Evolutionary conservation across 1,140 invertebrate genomes (phyloP).

Genomic region (Aradophagus sp.): DNA sequence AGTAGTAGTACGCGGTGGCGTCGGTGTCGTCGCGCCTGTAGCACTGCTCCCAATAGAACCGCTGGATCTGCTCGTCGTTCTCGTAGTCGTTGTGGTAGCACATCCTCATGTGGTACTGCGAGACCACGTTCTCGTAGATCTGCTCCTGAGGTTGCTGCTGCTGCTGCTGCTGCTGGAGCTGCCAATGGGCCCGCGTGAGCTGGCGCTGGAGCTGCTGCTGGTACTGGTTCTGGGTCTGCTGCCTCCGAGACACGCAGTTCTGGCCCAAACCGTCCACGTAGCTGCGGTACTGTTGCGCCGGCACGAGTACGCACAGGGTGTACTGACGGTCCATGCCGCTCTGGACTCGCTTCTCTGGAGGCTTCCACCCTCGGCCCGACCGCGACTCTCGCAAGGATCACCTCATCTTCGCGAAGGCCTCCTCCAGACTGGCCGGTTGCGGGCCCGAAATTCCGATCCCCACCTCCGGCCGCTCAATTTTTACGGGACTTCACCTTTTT

Average conservation of each 20-base stretch:
- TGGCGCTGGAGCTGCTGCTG: conserved; percentile 31
- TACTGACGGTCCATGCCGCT: conserved; percentile 74
- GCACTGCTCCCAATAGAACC: conserved; percentile 74
- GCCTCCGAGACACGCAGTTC: conserved; percentile 42
- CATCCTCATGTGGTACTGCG: conserved; percentile 73
- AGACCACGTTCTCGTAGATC: conserved; percentile 72
- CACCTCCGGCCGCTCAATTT: conserved; percentile 72
- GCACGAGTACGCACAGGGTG: conserved; percentile 73
- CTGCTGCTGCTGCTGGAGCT: conserved; percentile 51
- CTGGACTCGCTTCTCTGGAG: conserved; percentile 5
- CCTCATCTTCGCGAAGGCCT: conserved; percentile 74
- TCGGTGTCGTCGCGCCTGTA: conserved; percentile 68
- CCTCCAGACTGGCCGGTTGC: conserved; percentile 72
- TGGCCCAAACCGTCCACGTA: conserved; percentile 67
- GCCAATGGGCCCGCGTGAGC: conserved; percentile 35
- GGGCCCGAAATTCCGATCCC: conserved; percentile 74
- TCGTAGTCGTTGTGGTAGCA: conserved; percentile 74
- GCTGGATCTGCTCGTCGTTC: conserved; percentile 73
- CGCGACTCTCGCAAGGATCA: conserved; percentile 58
- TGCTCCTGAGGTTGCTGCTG: conserved; percentile 64
- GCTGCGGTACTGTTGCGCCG: conserved; percentile 71
- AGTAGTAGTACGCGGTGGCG: conserved; percentile 72
- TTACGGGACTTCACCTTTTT: conserved; percentile 72
- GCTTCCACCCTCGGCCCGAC: conserved; percentile 32
- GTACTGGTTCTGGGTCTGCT: conserved; percentile 27